Evolutionary conservation across 2,888 invertebrate genomes (phyloP).

Genomic region (Dryobotodes eremita): DNA sequence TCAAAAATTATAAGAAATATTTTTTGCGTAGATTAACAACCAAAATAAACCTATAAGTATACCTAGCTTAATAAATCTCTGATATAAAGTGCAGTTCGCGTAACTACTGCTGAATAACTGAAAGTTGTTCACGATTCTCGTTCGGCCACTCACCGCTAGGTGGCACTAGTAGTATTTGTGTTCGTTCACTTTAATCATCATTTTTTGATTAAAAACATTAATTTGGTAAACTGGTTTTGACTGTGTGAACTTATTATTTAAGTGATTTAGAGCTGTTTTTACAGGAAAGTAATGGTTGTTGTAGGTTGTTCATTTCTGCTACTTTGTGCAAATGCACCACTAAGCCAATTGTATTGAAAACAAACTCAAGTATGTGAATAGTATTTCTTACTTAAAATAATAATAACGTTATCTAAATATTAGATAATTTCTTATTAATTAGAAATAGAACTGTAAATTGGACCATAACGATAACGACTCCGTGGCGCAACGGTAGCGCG

Average conservation of each 20-base stretch:
- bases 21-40: too few species aligned
- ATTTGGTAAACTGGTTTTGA: not conserved
- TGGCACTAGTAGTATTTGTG: slow-evolving; percentile 39
- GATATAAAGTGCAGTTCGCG: not conserved
- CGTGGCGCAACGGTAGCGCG: slow-evolving; percentile 99
- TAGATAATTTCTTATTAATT: not conserved
- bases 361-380: not conserved
- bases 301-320: not conserved
- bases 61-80: too few species aligned
- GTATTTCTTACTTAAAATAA: not conserved
- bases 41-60: too few species aligned
- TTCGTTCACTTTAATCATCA: too few species aligned
- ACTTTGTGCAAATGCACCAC: not conserved
- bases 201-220: not conserved
- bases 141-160: slow-evolving; percentile 47
- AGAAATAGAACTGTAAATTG: slow-evolving; percentile 15
- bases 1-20: not conserved
- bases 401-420: too few species aligned
- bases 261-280: not conserved
- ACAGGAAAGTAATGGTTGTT: not conserved
- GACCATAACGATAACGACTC: slow-evolving; percentile 87
- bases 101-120: not conserved
- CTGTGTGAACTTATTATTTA: not conserved
- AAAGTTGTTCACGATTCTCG: not conserved
- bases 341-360: not conserved